Percentiles rank a stretch among this genome's conserved stretches.
phyloP scores from a whole-genome alignment of 1,140 invertebrate genomes.

The Cardiocondyla obscurior region DNA sequence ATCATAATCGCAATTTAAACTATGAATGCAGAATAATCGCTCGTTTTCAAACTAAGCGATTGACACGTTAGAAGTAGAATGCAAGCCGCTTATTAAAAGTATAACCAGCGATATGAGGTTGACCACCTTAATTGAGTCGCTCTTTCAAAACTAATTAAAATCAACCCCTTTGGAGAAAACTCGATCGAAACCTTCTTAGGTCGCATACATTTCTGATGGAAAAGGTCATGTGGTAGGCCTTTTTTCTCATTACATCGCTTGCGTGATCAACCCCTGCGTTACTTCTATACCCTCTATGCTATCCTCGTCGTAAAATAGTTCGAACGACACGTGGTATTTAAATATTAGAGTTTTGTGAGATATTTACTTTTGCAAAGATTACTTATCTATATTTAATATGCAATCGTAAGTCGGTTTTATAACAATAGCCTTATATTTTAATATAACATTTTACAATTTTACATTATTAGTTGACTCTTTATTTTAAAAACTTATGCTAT shows the following conservation, averaged over 20 bases:
- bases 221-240: conserved; percentile 75
- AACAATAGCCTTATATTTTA: neutral
- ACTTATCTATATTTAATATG: neutral
- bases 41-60: neutral
- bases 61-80: neutral
- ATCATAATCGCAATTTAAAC: neutral
- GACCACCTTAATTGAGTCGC: neutral
- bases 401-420: neutral
- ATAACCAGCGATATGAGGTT: neutral
- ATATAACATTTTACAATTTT: neutral
- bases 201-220: conserved; percentile 69
- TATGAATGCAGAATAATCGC: neutral
- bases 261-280: conserved; percentile 25
- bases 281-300: conserved; percentile 46
- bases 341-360: neutral
- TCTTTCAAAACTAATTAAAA: neutral
- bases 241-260: conserved; percentile 64
- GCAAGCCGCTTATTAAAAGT: neutral
- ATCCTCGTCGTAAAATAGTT: conserved; percentile 67
- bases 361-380: neutral
- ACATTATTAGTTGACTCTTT: neutral
- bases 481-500: neutral
- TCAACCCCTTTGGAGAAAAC: neutral
- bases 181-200: conserved; percentile 58
- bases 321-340: conserved; percentile 44